Conservation (phyloP, 2,797 vertebrate genomes). For the Smutsia gigantea region DNA sequence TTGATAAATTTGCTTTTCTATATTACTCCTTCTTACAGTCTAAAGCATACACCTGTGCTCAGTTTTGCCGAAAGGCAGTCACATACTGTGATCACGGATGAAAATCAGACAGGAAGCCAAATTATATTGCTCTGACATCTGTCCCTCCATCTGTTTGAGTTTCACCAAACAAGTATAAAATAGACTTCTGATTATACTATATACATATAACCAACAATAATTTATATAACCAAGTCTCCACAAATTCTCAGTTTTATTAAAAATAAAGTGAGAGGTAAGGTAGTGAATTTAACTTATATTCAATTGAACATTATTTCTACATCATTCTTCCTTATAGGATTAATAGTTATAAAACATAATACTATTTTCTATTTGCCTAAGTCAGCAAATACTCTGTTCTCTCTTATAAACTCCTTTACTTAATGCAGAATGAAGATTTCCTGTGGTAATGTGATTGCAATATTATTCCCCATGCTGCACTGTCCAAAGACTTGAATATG, state of each 20-base stretch:
- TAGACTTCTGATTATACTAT: conserved; percentile 78
- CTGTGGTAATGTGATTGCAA: background rate
- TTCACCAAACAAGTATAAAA: conserved; percentile 80
- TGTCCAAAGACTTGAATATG: background rate
- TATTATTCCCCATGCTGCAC: background rate
- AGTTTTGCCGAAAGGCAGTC: conserved; percentile 77
- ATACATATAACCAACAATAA: conserved; percentile 71
- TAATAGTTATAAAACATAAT: background rate
- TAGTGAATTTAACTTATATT: background rate
- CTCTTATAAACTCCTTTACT: background rate
- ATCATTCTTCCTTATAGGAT: background rate
- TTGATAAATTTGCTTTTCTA: conserved; percentile 65
- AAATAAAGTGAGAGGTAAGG: conserved; percentile 36
- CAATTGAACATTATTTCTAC: background rate
- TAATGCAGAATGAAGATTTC: background rate
- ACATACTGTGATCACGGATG: conserved; percentile 76
- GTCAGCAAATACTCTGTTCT: background rate
- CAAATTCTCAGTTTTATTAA: background rate
- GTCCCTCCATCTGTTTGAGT: conserved; percentile 85
- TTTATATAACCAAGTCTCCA: conserved; percentile 63
- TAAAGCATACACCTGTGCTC: conserved; percentile 80
- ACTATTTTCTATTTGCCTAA: background rate
- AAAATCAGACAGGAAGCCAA: conserved; percentile 82
- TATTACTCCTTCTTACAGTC: conserved; percentile 29
- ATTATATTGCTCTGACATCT: conserved; percentile 86